Evolutionary conservation across 1,140 invertebrate species (phyloP).

Genomic region (Stegodyphus mimosarum): DNA sequence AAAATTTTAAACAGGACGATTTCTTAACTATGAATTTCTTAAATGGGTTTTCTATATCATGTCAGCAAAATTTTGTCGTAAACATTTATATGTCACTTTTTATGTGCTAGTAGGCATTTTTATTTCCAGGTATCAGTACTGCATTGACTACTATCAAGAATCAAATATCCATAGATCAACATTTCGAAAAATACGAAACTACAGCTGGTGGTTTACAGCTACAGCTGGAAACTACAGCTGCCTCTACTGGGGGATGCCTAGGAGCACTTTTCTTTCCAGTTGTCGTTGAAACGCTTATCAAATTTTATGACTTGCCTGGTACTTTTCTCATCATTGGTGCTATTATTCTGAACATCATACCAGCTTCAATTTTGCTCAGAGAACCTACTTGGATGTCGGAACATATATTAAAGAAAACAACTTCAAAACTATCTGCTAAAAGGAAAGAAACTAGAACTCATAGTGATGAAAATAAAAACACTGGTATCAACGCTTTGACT

Average conservation of each 20-base stretch:
- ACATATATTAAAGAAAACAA: background rate
- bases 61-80: no score
- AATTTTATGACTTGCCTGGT: conserved; percentile 62
- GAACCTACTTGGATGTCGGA: conserved; percentile 68
- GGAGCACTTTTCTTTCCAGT: conserved; percentile 67
- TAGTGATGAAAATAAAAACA: background rate
- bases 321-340: conserved; percentile 79
- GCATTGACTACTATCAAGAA: conserved; percentile 28
- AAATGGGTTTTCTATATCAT: no score
- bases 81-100: background rate
- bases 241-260: conserved; percentile 66
- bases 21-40: no score
- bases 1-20: no score
- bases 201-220: conserved; percentile 47
- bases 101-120: background rate
- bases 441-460: background rate
- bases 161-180: conserved; percentile 59
- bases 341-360: conserved; percentile 78
- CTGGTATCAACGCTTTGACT: background rate
- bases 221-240: no score
- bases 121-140: conserved; percentile 33
- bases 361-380: conserved; percentile 72
- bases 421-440: background rate
- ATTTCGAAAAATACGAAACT: conserved; percentile 49
- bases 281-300: conserved; percentile 63